Conservation (phyloP, 2,113 vertebrate genomes). For the Centrocercus urophasianus region DNA sequence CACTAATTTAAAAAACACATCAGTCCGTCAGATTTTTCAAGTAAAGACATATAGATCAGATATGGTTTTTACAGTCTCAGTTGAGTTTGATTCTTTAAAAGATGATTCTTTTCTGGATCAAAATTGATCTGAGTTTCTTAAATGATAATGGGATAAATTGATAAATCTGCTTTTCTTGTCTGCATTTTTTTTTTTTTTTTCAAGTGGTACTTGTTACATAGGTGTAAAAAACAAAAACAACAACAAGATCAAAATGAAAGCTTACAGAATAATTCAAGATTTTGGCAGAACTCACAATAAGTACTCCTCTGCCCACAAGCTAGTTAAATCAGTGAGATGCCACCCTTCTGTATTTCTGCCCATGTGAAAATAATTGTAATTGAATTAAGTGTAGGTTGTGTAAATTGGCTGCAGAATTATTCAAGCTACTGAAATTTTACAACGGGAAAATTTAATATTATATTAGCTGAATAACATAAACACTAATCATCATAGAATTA, state of each 20-base stretch:
- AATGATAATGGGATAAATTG: neutral
- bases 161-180: neutral
- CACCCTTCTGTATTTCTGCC: no score
- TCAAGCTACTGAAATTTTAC: neutral
- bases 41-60: neutral
- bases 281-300: neutral
- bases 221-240: fast-evolving
- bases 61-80: neutral
- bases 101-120: neutral
- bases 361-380: neutral
- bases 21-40: neutral
- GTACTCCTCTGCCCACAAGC: neutral
- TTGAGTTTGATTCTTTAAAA: neutral
- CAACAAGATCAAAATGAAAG: neutral
- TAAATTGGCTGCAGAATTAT: neutral
- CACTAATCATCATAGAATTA: neutral
- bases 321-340: neutral
- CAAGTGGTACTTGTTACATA: neutral
- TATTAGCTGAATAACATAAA: neutral
- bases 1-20: conserved; percentile 18
- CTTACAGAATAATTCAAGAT: neutral
- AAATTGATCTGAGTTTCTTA: neutral
- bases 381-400: neutral
- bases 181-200: neutral
- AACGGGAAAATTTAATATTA: neutral